A percentile compares a stretch with the other conserved stretches of the same genome.
Evolutionary conservation across 2,113 vertebrate genomes (phyloP).

Genomic region (Ceyx margarethae): DNA sequence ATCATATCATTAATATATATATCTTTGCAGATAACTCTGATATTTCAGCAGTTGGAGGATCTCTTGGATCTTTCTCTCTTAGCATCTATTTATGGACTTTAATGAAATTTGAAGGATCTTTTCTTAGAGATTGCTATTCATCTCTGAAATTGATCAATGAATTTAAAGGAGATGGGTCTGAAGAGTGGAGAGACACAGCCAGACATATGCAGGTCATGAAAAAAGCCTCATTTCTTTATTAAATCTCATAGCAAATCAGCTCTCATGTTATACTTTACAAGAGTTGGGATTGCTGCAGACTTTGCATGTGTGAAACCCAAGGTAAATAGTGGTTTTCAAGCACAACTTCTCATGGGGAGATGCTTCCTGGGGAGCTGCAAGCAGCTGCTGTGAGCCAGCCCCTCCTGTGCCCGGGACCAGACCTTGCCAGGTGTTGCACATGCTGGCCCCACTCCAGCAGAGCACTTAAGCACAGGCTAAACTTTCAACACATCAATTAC

Average conservation of each 20-base stretch:
- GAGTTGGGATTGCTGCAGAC: not conserved
- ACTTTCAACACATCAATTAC: constrained; percentile 64
- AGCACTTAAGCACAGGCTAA: constrained; percentile 55
- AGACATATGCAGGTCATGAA: not conserved
- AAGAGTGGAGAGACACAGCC: not conserved
- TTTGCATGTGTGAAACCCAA: not conserved
- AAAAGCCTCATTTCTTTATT: not conserved
- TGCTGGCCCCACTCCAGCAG: constrained; percentile 38
- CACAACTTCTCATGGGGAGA: not conserved
- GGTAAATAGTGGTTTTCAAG: not conserved
- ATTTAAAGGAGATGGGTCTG: not conserved
- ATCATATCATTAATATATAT: no score
- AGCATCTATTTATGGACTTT: not conserved
- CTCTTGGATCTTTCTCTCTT: not conserved
- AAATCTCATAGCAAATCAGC: not conserved
- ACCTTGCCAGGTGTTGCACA: constrained; percentile 21
- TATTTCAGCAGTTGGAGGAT: not conserved
- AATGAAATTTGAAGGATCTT: not conserved
- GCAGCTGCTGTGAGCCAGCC: not conserved
- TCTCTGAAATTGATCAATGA: not conserved
- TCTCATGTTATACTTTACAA: not conserved
- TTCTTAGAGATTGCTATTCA: not conserved
- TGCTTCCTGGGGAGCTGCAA: not conserved
- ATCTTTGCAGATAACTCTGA: not conserved
- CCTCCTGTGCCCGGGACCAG: not conserved